phyloP scores from a whole-genome alignment of 2,113 vertebrate species.

The Cochlearius cochlearius region DNA sequence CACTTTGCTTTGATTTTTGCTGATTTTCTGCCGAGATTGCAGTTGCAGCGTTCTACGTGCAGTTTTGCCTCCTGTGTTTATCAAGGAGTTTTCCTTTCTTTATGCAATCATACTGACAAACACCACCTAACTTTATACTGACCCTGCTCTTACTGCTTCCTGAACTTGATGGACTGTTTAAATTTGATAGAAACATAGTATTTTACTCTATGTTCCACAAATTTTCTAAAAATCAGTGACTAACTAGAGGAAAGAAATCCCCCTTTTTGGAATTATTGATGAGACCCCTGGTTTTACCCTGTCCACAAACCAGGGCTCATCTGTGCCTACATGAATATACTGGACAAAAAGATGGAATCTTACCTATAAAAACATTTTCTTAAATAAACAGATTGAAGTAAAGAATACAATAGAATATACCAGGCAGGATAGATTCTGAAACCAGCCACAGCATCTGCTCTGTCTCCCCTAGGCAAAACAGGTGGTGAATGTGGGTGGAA shows the following conservation, averaged over 20 bases:
- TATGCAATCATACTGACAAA: no score
- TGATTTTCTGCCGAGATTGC: not conserved
- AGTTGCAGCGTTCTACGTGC: not conserved
- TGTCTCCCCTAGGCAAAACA: not conserved
- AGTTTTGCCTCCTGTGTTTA: not conserved
- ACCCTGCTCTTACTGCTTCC: not conserved
- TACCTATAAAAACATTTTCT: not conserved
- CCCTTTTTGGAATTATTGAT: not conserved
- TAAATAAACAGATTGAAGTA: not conserved
- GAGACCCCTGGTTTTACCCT: not conserved
- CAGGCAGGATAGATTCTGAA: not conserved
- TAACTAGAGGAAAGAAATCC: not conserved
- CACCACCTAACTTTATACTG: not conserved
- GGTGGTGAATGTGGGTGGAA: not conserved
- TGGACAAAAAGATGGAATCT: not conserved
- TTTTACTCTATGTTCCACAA: no score
- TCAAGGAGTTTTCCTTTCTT: not conserved
- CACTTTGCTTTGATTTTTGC: not conserved
- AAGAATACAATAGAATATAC: not conserved
- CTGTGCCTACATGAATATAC: not conserved
- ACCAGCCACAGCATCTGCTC: not conserved
- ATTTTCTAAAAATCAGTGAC: not conserved
- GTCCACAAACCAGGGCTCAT: not conserved
- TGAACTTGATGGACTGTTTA: not conserved
- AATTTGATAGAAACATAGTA: not conserved